Percentiles rank a stretch among this genome's conserved stretches.
Conservation (phyloP, 2,113 vertebrate species). For the Bos javanicus region DNA sequence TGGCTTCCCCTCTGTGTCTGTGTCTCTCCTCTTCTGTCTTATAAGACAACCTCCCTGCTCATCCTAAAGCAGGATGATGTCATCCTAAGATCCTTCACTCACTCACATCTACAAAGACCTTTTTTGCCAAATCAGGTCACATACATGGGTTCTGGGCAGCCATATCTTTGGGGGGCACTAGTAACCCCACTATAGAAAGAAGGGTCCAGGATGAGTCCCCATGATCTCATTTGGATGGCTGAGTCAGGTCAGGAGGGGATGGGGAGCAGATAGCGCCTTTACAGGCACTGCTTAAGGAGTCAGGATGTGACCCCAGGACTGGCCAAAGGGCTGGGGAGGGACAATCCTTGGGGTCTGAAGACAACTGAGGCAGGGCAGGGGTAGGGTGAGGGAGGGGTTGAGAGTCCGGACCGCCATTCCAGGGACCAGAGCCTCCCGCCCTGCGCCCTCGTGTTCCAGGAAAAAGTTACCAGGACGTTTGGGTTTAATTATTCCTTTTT, state of each 20-base stretch:
- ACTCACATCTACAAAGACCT: background rate
- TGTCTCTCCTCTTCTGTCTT: background rate
- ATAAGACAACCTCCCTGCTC: background rate
- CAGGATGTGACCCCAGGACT: background rate
- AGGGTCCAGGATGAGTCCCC: background rate
- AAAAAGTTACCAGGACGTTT: constrained; percentile 72
- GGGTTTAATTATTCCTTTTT: constrained; percentile 74
- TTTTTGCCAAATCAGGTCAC: background rate
- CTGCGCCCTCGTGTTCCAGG: constrained; percentile 56
- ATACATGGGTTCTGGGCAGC: background rate
- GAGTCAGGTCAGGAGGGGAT: background rate
- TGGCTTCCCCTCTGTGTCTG: background rate
- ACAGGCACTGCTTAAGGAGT: background rate
- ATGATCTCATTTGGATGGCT: background rate
- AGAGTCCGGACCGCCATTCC: background rate
- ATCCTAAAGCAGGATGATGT: background rate
- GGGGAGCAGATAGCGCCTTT: background rate
- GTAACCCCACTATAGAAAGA: background rate
- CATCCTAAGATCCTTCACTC: background rate
- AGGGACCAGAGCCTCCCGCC: constrained; percentile 39
- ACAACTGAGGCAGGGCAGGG: background rate
- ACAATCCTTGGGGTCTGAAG: background rate
- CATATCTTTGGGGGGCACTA: background rate
- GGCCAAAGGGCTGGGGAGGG: background rate
- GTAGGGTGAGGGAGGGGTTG: background rate